Conservation (phyloP, 2,888 invertebrate species). For the Argyresthia albistria region DNA sequence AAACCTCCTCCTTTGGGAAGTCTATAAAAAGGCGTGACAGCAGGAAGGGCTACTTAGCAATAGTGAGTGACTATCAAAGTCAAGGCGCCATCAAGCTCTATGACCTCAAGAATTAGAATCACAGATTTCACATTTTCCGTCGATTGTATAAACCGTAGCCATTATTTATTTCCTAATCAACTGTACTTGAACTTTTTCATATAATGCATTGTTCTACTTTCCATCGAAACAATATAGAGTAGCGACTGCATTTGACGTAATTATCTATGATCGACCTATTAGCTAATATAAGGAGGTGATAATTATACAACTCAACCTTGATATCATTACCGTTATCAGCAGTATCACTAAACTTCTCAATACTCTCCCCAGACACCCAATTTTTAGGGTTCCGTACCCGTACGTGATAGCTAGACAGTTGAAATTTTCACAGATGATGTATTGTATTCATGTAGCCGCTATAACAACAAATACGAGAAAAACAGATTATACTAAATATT, state of each 20-base stretch:
- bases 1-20: no score
- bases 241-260: no score
- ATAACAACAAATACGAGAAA: no score
- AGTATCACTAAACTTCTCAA: no score
- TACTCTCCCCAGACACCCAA: no score
- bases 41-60: no score
- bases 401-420: no score
- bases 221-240: slow-evolving; percentile 6
- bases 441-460: no score
- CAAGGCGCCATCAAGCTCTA: background rate
- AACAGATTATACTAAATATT: no score
- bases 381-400: no score
- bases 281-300: background rate
- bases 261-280: background rate
- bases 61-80: background rate
- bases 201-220: slow-evolving; percentile 17
- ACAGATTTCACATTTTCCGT: slow-evolving; percentile 2
- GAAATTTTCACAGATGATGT: no score
- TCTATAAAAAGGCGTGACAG: no score
- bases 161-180: slow-evolving; percentile 5
- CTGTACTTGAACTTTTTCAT: slow-evolving; percentile 14
- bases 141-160: slow-evolving; percentile 2
- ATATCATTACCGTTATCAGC: background rate
- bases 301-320: background rate
- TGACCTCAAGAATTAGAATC: background rate